Base-by-base conservation (phyloP, 2,888 invertebrate species). In the Pantelozetes paolii region DNA sequence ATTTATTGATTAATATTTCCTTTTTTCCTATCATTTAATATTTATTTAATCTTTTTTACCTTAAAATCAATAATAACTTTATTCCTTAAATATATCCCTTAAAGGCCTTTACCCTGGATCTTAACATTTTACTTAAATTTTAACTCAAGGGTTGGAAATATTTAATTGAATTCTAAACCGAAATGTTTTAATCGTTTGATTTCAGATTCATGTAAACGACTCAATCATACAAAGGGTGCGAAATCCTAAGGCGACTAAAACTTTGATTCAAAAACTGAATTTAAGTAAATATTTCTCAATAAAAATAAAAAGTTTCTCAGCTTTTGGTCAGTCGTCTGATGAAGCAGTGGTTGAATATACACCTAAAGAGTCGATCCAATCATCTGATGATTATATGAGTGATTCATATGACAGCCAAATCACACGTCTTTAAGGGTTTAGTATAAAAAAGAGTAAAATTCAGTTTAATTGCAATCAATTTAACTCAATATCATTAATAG, bases 121-220 rank as follows among this genome's bases (percentile, higher is more conserved):
- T 36, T 11, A 13, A 45, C 15, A 45, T 18, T 45, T 13, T 45
- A 45, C 18, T 45, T 6, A 50, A 50, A 50, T 50, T 20, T 36
- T 36, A 36, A 36, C n/a, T n/a, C n/a, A n/a, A n/a, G n/a, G n/a
- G n/a, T n/a, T n/a, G n/a, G n/a, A n/a, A n/a, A n/a, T n/a, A n/a
- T n/a, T n/a, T n/a, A n/a, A n/a, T n/a, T n/a, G n/a, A n/a, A n/a
- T n/a, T n/a, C n/a, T n/a, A n/a, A n/a, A n/a, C n/a, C n/a, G n/a
- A n/a, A n/a, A n/a, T n/a, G n/a, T n/a, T n/a, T n/a, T n/a, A n/a
- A n/a, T n/a, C n/a, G n/a, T n/a, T n/a, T 18, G 18, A 36, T 71
- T 76, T 26, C 32, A 77, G 77, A 76, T 77, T 30, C 75, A 72
- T n/a, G 73, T 76, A 8, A 70, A 76, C 40, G 75, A 75, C 30